Evolutionary conservation across 1,140 invertebrate genomes (phyloP).

Genomic region (Tetragonula clypearis): DNA sequence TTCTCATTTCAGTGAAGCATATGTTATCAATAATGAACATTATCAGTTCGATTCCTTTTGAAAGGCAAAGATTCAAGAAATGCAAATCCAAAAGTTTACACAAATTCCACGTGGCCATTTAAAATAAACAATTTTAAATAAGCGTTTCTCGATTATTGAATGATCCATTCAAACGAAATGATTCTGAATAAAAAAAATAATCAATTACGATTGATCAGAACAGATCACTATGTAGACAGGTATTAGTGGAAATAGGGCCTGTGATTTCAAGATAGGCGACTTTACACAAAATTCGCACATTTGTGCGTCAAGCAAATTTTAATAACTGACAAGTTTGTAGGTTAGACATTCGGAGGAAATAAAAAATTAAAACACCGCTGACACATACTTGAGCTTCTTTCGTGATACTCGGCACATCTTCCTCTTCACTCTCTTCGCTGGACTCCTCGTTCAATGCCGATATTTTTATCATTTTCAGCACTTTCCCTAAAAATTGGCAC

Average conservation of each 20-base stretch:
- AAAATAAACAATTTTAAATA: not conserved
- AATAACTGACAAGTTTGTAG: constrained; percentile 37
- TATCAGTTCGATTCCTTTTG: not conserved
- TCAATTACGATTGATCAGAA: not conserved
- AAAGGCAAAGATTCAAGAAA: not conserved
- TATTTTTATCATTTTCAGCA: constrained; percentile 85
- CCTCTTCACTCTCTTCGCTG: constrained; percentile 84
- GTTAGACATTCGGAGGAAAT: constrained; percentile 48
- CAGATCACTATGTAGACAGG: not conserved
- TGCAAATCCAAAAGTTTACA: not conserved
- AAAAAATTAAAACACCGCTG: not conserved
- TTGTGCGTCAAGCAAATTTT: not conserved
- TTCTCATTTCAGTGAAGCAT: not conserved
- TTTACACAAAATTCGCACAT: not conserved
- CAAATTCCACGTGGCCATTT: not conserved
- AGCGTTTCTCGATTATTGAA: not conserved
- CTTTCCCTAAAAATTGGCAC: not conserved
- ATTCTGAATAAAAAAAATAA: not conserved
- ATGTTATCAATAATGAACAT: not conserved
- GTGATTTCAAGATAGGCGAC: not conserved
- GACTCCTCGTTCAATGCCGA: constrained; percentile 86
- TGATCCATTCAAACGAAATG: not conserved
- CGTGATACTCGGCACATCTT: constrained; percentile 83
- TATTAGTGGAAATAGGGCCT: not conserved
- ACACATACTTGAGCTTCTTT: constrained; percentile 85